Conservation (phyloP, 2,113 vertebrate genomes). For the Ivindomyrus marchei region DNA sequence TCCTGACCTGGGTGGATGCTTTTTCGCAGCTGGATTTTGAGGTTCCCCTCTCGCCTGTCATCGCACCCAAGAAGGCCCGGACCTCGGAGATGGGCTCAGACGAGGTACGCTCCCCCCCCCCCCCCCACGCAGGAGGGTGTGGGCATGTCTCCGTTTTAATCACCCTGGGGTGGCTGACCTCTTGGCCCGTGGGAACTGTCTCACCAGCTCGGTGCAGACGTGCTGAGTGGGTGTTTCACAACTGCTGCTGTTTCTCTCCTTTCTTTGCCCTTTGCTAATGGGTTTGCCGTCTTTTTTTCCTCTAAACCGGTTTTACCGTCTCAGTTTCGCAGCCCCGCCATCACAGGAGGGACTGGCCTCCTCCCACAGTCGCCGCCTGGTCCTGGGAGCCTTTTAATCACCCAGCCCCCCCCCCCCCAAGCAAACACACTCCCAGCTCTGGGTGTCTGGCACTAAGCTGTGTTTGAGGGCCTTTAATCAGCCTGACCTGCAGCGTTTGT, state of each 20-base stretch:
- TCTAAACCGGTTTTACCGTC: neutral
- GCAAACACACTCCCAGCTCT: neutral
- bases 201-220: neutral
- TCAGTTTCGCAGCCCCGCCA: neutral
- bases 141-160: neutral
- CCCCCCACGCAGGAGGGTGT: neutral
- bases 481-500: neutral
- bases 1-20: neutral
- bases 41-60: slow-evolving; percentile 92
- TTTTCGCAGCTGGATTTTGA: slow-evolving; percentile 85
- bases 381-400: neutral
- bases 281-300: neutral
- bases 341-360: neutral
- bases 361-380: neutral
- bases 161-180: neutral
- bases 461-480: neutral
- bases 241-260: neutral
- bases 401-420: neutral
- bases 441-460: neutral
- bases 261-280: neutral
- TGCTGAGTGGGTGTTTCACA: neutral
- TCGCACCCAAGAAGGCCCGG: slow-evolving; percentile 93
- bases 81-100: slow-evolving; percentile 91
- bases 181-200: neutral
- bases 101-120: slow-evolving; percentile 62